phyloP scores from a whole-genome alignment of 1,140 invertebrate genomes.

The Bombus waltoni region DNA sequence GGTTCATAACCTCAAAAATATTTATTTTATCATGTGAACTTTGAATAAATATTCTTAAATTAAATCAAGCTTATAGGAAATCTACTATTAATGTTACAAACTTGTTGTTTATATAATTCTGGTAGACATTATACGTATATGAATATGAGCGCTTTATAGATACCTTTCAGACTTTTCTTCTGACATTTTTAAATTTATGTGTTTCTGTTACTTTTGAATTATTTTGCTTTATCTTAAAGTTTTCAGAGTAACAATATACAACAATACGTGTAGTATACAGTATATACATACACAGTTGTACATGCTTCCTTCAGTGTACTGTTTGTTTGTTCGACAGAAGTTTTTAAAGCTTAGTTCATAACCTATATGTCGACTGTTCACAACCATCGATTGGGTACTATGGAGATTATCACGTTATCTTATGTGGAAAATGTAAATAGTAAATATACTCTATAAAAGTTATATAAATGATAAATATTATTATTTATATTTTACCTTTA shows the following conservation, averaged over 20 bases:
- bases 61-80: not conserved
- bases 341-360: not conserved
- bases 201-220: slow-evolving; percentile 2
- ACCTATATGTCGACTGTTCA: not conserved
- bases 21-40: not conserved
- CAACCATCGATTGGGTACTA: slow-evolving; percentile 14
- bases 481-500: not conserved
- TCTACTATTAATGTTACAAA: not conserved
- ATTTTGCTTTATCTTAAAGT: not conserved
- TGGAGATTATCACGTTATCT: not conserved
- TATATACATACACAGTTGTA: not conserved
- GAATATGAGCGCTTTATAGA: not conserved
- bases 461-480: not conserved
- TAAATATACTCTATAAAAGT: not conserved
- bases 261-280: not conserved
- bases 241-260: not conserved
- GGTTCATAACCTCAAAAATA: slow-evolving; percentile 50
- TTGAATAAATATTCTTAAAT: not conserved
- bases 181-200: slow-evolving; percentile 57
- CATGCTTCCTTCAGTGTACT: not conserved
- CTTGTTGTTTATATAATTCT: not conserved
- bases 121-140: not conserved
- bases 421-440: not conserved
- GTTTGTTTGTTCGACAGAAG: not conserved
- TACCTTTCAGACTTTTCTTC: slow-evolving; percentile 74